Base-by-base conservation (phyloP, 2,113 vertebrate species). In the Anguilla japonica region DNA sequence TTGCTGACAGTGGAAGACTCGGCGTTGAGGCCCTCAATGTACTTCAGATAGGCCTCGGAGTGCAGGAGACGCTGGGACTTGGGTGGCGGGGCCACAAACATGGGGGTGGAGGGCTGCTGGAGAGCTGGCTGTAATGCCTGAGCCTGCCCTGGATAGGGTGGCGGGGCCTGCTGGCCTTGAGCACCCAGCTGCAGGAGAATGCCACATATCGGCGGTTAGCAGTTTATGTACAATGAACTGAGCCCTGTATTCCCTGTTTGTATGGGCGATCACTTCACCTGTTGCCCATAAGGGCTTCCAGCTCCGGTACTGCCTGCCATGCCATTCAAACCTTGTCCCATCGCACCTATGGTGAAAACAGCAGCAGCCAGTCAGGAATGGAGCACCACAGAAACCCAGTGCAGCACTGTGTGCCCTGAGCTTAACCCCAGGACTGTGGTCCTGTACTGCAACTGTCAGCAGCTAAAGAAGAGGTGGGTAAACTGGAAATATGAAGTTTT, bases 11-110 rank as follows among this genome's bases (percentile, higher is more conserved):
- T 98, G 71, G 92, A 94, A 1, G 98, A 98, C 71, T 99, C 98
- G 3, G 98, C 96, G 82, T 94, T 97, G n/a, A 99, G 97, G 57
- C 98, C 98, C 92, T 99, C 98, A 0, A 99, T 99, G 82, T 99
- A 99, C 92, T 96, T 97, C 91, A 99, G 96, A 89, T 99, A 99
- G 7, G 98, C 98, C 91, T 99, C 98, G 16, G 98, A 99, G 88
- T 99, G 98, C 57, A 99, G 97, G 89, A 99, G 96, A 84, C 98
- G 95, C 89, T 99, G 98, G 79, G 97, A 97, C 95, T 97, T 98
- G 87, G 98, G 97, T 89, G 98, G 98, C 15, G 98, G 97, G 87
- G 98, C 96, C 83, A 99, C 98, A 78, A 99, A 99, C 94, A 99
- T 95, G 0, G 98, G 98, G 0, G 97, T 98, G 79, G 98, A 96